Evolutionary conservation across 1,140 invertebrate genomes (phyloP), one percentile per base, ranked within the genome.

Genomic region (Zaprionus ghesquierei): DNA sequence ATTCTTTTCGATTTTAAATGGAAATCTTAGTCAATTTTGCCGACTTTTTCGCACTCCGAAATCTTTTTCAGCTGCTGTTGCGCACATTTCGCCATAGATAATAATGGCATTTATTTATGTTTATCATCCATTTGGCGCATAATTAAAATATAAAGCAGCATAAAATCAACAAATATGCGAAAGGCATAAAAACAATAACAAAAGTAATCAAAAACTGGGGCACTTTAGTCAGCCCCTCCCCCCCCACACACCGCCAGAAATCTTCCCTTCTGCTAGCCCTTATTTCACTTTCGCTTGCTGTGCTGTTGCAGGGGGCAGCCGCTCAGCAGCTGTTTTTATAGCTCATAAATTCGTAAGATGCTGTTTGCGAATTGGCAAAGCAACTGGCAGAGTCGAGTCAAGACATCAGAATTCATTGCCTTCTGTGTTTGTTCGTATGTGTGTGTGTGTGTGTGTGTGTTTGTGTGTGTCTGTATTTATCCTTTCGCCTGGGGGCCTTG

Each of bases 261-360:
- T n/a, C 12, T n/a, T 5, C 5, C 13, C 33, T 35, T 5, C 33
- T n/a, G 5, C 35, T 15, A 2, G 2, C n/a, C 35, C n/a, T 38
- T 38, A n/a, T 38, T n/a, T 38, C n/a, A 38, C 15, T 55, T 49
- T 58, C 25, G 18, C 10, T 55, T 35, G 15, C 33, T 41, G 5
- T 38, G 18, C 15, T 12, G 23, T 29, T 33, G 31, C 27, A 51
- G 71, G 23, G 35, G 46, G 31, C 27, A 51, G 71, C 33, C 51
- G 53, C 41, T 61, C 56, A 65, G 76, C 86, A 90, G 86, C 89
- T 90, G 86, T 77, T 90, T 90, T 90, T 90, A 90, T 90, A 90
- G 81, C 86, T 90, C 86, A 90, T 90, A 90, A 90, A 90, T 90
- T 90, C 79, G 75, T 82, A 82, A 86, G 82, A 89, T 70, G 82